Conservation (phyloP, 2,888 invertebrate species). For the Lamellibrachia columna region DNA sequence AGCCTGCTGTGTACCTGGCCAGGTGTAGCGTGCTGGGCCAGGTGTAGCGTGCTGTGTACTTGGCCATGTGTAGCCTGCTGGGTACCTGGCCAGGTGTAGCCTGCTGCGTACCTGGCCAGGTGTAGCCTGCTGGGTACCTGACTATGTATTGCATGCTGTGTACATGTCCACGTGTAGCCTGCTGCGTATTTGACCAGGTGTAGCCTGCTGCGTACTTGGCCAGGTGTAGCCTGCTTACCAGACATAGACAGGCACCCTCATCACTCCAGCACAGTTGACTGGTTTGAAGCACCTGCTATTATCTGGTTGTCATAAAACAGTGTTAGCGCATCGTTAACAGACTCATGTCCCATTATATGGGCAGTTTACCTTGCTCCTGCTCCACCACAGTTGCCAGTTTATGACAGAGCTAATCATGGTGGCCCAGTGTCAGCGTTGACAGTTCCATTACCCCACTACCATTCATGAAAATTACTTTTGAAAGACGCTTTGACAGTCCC, state of each 20-base stretch:
- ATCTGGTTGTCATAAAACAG: constrained; percentile 16
- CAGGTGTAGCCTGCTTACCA: no score
- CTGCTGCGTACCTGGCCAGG: no score
- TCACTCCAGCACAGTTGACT: constrained; percentile 5
- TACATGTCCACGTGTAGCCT: no score
- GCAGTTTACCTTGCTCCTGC: background rate
- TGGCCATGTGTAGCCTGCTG: background rate
- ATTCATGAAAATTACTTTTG: constrained; percentile 6
- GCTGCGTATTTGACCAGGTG: no score
- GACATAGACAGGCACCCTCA: background rate
- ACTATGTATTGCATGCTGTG: no score
- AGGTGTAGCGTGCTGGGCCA: no score
- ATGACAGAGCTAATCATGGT: constrained; percentile 1
- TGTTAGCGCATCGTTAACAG: background rate
- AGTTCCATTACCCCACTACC: background rate
- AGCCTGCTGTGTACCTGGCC: no score
- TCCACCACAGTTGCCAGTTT: background rate
- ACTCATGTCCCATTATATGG: background rate
- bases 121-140: no score
- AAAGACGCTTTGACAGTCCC: constrained; percentile 2
- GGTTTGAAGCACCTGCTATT: constrained; percentile 16
- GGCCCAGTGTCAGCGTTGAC: background rate
- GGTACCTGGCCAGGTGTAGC: no score
- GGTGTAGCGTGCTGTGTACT: no score
- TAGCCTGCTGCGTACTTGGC: no score